These are phyloP conservation scores for Cliona cf. orientalis DNA, from an alignment of 37 sponge, comb jelly and placozoan genomes.

Conservation along the genomic window DNA sequence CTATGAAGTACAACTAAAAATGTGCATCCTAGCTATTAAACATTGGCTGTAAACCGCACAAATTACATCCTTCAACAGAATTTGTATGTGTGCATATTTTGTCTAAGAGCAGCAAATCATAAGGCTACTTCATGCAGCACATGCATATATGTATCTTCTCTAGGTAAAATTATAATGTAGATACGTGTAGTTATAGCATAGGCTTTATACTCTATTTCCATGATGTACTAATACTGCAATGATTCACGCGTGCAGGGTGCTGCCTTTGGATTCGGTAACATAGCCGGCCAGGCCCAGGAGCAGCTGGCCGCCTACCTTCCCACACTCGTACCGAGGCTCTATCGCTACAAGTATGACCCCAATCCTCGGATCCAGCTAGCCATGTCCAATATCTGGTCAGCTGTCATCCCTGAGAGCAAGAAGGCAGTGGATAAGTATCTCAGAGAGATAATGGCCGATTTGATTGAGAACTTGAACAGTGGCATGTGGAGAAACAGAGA, in stretches of 20 bases:
- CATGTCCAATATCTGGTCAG: slow-evolving; percentile 89
- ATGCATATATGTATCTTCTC: background rate
- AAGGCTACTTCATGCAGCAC: no score
- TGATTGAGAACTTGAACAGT: slow-evolving; percentile 68
- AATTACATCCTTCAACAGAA: no score
- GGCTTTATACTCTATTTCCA: no score
- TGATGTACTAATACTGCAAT: no score
- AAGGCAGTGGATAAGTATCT: slow-evolving; percentile 73
- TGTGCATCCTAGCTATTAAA: no score
- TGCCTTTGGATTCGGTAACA: slow-evolving; percentile 78
- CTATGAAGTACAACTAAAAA: no score
- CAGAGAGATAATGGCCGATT: slow-evolving; percentile 63
- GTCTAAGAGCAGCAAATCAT: no score
- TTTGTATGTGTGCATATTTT: no score
- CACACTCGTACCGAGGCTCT: slow-evolving; percentile 78
- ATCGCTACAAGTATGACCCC: slow-evolving; percentile 90
- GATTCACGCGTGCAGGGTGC: slow-evolving; percentile 64
- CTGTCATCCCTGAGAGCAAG: slow-evolving; percentile 76
- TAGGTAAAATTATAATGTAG: background rate
- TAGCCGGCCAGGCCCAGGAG: slow-evolving; percentile 71
- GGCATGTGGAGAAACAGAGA: slow-evolving; percentile 83
- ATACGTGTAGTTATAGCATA: background rate
- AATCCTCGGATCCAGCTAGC: slow-evolving; percentile 75
- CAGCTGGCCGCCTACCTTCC: slow-evolving; percentile 78
- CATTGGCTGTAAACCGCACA: no score